Conservation (phyloP, 2,888 invertebrate species). For the Brachypalpus laphriformis region DNA sequence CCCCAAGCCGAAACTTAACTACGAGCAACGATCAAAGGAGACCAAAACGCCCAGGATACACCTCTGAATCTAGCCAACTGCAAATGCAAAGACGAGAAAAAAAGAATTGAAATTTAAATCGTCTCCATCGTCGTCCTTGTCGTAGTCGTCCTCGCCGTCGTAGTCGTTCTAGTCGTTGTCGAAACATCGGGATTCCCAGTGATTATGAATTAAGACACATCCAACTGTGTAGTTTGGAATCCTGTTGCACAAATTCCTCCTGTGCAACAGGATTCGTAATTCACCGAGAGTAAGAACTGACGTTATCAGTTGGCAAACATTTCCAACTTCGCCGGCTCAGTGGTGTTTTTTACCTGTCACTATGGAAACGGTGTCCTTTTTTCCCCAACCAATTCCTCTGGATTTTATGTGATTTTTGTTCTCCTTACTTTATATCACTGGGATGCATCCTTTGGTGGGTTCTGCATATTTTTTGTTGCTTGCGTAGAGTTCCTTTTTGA, state of each 20-base stretch:
- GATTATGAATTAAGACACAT: conserved; percentile 74
- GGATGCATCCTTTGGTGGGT: conserved; percentile 56
- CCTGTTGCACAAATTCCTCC: conserved; percentile 72
- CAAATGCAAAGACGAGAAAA: conserved; percentile 46
- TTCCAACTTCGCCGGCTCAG: conserved; percentile 50
- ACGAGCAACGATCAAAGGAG: conserved; percentile 54
- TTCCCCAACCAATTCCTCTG: conserved; percentile 30
- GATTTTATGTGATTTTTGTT: conserved; percentile 67
- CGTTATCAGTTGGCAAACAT: conserved; percentile 73
- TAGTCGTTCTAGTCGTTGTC: conserved; percentile 55
- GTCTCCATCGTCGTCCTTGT: conserved; percentile 43
- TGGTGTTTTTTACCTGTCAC: conserved; percentile 66
- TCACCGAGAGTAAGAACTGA: conserved; percentile 70
- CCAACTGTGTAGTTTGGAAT: conserved; percentile 66
- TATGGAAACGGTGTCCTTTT: conserved; percentile 43
- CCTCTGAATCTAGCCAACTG: conserved; percentile 48
- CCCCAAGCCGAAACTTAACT: conserved; percentile 36
- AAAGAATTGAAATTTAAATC: conserved; percentile 64
- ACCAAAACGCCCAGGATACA: conserved; percentile 30
- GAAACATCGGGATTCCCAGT: conserved; percentile 72
- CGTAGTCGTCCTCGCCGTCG: conserved; percentile 24
- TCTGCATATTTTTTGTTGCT: conserved; percentile 49
- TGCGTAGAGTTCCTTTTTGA: conserved; percentile 60
- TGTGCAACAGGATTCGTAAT: conserved; percentile 69
- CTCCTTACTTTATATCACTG: conserved; percentile 30